A percentile compares a stretch with the other conserved stretches of the same genome.
phyloP scores from a whole-genome alignment of 2,113 vertebrate genomes.

The Micronycteris hirsuta region DNA sequence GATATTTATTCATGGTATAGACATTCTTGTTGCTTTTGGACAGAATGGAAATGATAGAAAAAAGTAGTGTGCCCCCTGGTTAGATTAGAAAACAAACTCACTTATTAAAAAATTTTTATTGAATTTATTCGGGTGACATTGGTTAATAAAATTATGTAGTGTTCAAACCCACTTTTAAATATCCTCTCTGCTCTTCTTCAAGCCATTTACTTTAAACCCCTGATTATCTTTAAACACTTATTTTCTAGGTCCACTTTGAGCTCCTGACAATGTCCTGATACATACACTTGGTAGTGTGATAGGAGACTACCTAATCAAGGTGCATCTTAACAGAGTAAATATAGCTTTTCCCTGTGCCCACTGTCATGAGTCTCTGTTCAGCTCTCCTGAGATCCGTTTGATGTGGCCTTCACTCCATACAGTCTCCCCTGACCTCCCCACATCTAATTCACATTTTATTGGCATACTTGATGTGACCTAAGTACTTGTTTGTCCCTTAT shows the following conservation, averaged over 20 bases:
- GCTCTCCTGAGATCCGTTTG: neutral
- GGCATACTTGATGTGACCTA: neutral
- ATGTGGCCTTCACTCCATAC: neutral
- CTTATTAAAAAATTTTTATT: neutral
- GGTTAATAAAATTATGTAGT: neutral
- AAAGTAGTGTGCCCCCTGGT: neutral
- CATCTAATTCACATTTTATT: neutral
- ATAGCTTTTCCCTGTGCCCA: neutral
- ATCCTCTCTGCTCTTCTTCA: neutral
- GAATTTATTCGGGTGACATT: neutral
- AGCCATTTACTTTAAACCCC: neutral
- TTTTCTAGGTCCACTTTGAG: neutral
- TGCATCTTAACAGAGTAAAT: neutral
- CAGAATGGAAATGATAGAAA: conserved; percentile 36
- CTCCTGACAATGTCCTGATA: neutral
- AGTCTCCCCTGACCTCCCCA: neutral
- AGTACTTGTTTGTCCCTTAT: neutral
- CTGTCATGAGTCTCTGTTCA: neutral
- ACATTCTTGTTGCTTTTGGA: conserved; percentile 52
- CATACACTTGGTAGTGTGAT: neutral
- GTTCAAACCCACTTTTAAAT: neutral
- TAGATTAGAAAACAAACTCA: neutral
- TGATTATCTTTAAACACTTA: neutral
- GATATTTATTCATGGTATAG: conserved; percentile 42
- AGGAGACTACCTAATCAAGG: neutral